Evolutionary conservation across 2,113 vertebrate species (phyloP), one percentile per base, ranked within the genome.

Genomic region (Pitta sordida): DNA sequence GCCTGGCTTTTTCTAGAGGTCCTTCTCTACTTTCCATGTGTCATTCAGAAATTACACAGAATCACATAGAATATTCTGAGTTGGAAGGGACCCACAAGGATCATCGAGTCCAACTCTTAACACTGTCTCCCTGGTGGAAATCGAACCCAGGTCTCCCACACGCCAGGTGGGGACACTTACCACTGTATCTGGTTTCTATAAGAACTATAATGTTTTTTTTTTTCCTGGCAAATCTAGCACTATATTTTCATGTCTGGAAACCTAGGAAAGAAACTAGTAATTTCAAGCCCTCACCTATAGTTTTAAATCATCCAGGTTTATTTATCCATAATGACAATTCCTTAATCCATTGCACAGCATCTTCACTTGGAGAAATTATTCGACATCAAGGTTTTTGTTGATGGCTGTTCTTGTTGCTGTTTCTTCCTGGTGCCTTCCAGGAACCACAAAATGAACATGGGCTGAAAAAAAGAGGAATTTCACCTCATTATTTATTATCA

Each of bases 291-390:
- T 71, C n/a, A 1, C 7, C 24, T 11, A 29, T 30, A 43, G 52
- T 56, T 58, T 56, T 55, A 82, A 68, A 44, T 60, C 17, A 58
- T 34, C 22, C n/a, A 36, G 9, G 8, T 17, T 71, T 19, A 30
- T 2, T 36, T 15, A 32, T 67, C 22, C 18, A 21, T 53, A 63
- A 56, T 29, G 65, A 26, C 13, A 17, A 44, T 44, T 44, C 44
- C 0, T 1, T 14, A n/a, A 64, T 60, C 26, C 7, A 7, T 32
- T 46, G n/a, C 0, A 1, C 23, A 55, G 27, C 1, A 0, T 23
- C 37, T 62, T 44, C 37, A 15, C 2, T 2, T 22, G 26, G 34
- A 34, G 23, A 34, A 78, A 78, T 29, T 34, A 53, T 17, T 23
- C 9, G 15, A 2, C 46, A 44, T 11, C 13, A 10, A 27, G 55